phyloP scores from a whole-genome alignment of 2,888 invertebrate genomes.

The Himalopsyche anomala region DNA sequence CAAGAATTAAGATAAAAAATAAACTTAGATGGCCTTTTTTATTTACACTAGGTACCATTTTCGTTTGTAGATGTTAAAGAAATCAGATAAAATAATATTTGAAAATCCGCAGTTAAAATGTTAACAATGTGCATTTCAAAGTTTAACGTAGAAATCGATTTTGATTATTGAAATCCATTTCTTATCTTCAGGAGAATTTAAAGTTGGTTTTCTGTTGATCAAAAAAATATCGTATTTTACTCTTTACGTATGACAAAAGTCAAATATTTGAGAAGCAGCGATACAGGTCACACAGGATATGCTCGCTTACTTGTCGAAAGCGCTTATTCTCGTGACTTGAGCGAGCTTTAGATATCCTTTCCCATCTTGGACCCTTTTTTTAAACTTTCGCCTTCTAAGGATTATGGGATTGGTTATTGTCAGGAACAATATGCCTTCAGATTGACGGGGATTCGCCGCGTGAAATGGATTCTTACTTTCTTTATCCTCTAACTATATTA shows the following conservation, averaged over 20 bases:
- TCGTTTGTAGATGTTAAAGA: too few relatives aligned
- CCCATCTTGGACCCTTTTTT: conserved; percentile 55
- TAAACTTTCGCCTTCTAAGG: conserved; percentile 60
- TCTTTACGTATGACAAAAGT: not conserved
- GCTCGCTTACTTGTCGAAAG: conserved; percentile 45
- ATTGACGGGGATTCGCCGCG: conserved; percentile 59
- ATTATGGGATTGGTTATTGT: conserved; percentile 63
- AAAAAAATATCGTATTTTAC: not conserved
- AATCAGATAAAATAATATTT: too few relatives aligned
- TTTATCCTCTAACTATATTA: not conserved
- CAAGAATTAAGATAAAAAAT: too few relatives aligned
- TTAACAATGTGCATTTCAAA: too few relatives aligned
- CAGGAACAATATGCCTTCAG: conserved; percentile 59
- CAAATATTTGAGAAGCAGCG: conserved; percentile 14
- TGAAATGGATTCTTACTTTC: conserved; percentile 37
- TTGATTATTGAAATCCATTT: too few relatives aligned
- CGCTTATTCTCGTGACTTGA: conserved; percentile 55
- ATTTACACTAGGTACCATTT: too few relatives aligned
- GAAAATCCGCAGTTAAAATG: too few relatives aligned
- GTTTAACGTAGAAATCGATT: too few relatives aligned
- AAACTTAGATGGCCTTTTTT: too few relatives aligned
- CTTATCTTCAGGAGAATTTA: too few relatives aligned
- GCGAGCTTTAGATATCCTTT: conserved; percentile 54
- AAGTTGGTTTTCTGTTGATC: too few relatives aligned
- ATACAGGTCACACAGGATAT: conserved; percentile 39